Evolutionary conservation across 2,888 invertebrate species (phyloP).

Genomic region (Nasonovia ribisnigri): DNA sequence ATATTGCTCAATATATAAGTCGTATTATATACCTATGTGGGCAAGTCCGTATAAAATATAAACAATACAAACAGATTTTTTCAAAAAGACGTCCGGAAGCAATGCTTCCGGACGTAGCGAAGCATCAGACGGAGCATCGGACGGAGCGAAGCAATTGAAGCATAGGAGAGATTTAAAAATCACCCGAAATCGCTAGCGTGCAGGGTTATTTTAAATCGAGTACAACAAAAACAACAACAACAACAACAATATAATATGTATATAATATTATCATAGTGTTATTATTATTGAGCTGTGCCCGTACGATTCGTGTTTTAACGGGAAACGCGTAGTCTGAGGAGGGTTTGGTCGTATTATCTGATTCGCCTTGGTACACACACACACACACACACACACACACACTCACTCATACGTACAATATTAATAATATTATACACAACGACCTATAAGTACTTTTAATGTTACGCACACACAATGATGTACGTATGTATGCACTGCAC

Average conservation of each 20-base stretch:
- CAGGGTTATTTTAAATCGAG: background rate
- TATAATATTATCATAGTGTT: background rate
- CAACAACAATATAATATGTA: background rate
- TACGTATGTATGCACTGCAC: background rate
- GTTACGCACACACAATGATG: background rate
- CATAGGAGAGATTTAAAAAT: background rate
- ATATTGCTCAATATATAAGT: background rate
- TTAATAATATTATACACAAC: background rate
- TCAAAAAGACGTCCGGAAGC: background rate
- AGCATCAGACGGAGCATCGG: too few species aligned
- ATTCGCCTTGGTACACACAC: background rate
- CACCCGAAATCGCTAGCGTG: background rate
- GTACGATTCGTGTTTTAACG: background rate
- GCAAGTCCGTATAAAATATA: background rate
- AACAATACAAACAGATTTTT: background rate
- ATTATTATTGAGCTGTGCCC: background rate
- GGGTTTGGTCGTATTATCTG: conserved; percentile 9
- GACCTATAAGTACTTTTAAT: background rate
- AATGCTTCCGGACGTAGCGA: too few species aligned
- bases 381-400: background rate
- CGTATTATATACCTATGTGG: too few species aligned
- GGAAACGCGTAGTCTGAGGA: background rate
- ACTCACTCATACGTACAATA: background rate
- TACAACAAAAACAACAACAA: background rate
- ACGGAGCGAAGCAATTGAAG: too few species aligned